A percentile compares a stretch with the other conserved stretches of the same genome.
Conservation (phyloP, 2,888 invertebrate genomes). For the Chloroclysta siterata region DNA sequence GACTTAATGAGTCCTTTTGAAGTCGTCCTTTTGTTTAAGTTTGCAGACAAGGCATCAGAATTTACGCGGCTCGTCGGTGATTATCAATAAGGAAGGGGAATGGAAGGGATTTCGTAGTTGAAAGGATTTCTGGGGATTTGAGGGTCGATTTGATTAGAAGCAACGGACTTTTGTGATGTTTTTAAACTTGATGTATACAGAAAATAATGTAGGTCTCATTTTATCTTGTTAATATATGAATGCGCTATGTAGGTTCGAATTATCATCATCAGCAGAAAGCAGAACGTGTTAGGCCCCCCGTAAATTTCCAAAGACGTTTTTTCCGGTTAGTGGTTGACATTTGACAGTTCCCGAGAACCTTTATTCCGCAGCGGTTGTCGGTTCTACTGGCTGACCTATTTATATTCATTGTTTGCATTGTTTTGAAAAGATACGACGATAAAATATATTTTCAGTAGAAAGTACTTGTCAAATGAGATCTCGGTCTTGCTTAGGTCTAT, state of each 20-base stretch:
- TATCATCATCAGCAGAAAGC: not conserved
- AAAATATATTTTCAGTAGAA: too few relatives aligned
- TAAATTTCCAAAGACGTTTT: not conserved
- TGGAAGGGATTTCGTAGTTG: conserved; percentile 29
- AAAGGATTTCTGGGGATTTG: conserved; percentile 27
- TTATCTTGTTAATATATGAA: not conserved
- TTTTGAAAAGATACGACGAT: too few relatives aligned
- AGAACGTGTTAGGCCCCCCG: not conserved
- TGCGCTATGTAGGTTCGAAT: not conserved
- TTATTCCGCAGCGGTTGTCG: not conserved
- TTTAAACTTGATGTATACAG: not conserved
- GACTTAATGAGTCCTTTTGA: conserved; percentile 72
- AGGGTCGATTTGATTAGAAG: conserved; percentile 32
- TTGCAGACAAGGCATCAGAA: conserved; percentile 61
- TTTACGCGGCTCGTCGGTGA: conserved; percentile 57
- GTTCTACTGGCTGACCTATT: not conserved
- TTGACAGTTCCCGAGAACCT: not conserved
- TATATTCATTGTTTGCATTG: too few relatives aligned
- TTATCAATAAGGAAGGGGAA: conserved; percentile 57
- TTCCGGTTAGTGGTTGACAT: too few relatives aligned
- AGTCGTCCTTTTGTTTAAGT: conserved; percentile 70
- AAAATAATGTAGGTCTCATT: not conserved
- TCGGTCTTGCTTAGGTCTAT: too few relatives aligned
- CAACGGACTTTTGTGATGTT: conserved; percentile 11
- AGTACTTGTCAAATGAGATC: too few relatives aligned